A percentile compares a stretch with the other conserved stretches of the same genome.
phyloP scores from a whole-genome alignment of 2,797 vertebrate genomes.

The Cephalopachus bancanus region DNA sequence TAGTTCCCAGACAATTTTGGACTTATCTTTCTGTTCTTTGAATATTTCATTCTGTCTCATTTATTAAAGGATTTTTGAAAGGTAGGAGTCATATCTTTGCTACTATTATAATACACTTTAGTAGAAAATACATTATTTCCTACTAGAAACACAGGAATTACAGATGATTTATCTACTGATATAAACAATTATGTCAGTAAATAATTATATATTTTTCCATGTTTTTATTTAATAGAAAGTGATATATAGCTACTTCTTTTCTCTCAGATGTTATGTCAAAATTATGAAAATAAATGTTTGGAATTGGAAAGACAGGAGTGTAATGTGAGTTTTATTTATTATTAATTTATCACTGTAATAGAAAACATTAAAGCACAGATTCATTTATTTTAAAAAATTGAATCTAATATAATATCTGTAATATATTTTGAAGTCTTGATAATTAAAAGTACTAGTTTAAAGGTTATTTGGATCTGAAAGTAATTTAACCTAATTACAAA shows the following conservation, averaged over 20 bases:
- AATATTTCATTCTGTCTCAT: not conserved
- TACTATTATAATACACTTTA: not conserved
- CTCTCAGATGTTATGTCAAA: not conserved
- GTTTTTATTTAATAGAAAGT: not conserved
- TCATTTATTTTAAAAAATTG: not conserved
- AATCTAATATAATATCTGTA: not conserved
- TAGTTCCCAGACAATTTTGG: not conserved
- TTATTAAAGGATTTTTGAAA: not conserved
- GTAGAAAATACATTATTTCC: constrained; percentile 29
- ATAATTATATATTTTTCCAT: not conserved
- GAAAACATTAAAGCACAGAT: not conserved
- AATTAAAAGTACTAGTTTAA: not conserved
- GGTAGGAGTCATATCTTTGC: not conserved
- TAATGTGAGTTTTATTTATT: not conserved
- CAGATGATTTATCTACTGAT: not conserved
- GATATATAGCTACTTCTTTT: not conserved
- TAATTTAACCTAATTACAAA: not conserved
- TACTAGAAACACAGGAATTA: not conserved
- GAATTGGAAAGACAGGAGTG: not conserved
- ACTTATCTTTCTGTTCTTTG: not conserved
- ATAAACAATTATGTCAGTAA: not conserved
- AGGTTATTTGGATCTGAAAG: not conserved
- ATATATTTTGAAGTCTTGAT: not conserved
- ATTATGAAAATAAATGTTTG: constrained; percentile 11
- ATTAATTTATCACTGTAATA: not conserved